Conservation (phyloP, 30 jellyfish, hydroid and myxozoan species). For the Chrysaora quinquecirrha region DNA sequence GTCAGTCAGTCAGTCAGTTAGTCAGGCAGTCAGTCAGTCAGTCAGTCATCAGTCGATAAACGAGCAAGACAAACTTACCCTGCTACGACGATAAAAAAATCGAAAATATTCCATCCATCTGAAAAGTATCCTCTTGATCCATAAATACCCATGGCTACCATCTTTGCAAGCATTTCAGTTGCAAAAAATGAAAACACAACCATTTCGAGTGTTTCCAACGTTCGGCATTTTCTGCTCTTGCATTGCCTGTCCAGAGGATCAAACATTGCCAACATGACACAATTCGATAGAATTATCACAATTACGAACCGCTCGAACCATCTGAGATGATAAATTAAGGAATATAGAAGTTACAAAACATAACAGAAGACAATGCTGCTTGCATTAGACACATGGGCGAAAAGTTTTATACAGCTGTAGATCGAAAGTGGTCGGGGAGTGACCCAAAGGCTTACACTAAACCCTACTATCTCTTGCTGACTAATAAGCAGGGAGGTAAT, state of each 20-base stretch:
- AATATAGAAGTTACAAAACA: no score
- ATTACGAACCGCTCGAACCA: conserved; percentile 94
- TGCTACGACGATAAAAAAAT: conserved; percentile 79
- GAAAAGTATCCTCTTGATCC: conserved; percentile 79
- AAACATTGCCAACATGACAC: conserved; percentile 89
- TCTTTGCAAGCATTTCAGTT: conserved; percentile 82
- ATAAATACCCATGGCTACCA: conserved; percentile 89
- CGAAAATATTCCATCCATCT: conserved; percentile 91
- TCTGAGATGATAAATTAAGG: conserved; percentile 56
- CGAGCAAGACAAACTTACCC: conserved; percentile 94
- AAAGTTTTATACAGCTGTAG: no score
- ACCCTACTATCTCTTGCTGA: no score
- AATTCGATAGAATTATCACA: conserved; percentile 66
- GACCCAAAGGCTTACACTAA: no score
- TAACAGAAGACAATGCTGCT: no score
- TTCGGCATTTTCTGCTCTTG: conserved; percentile 47
- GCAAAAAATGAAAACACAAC: conserved; percentile 83
- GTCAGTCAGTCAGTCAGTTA: no score
- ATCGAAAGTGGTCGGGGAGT: no score
- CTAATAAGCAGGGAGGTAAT: no score
- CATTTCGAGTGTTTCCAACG: conserved; percentile 68
- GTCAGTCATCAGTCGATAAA: no score
- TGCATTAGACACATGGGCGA: no score
- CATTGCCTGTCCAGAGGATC: conserved; percentile 84
- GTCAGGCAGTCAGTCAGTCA: no score